Base-by-base conservation (phyloP, 2,888 invertebrate genomes). In the Lasius platythorax region DNA sequence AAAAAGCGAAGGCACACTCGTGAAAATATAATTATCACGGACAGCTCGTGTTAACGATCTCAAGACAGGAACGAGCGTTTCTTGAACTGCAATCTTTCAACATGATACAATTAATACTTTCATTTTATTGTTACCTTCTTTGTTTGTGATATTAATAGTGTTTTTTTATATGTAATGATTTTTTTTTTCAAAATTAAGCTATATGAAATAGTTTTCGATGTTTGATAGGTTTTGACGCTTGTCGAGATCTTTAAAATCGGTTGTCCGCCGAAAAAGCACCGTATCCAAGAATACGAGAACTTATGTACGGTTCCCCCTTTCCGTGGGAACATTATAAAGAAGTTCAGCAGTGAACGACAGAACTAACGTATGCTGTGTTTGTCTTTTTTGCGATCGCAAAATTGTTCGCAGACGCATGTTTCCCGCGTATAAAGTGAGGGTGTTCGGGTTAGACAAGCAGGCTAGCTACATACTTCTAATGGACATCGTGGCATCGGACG, bases 401-500 rank as follows among this genome's bases (percentile, higher is more conserved):
- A 94, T 94, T 94, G 92, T 94, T 94, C 93, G 91, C 97, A 99
- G 99, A 96, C 98, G 99, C 96, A 99, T 99, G 98, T 99, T 99
- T 97, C 99, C 99, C 96, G 98, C 99, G 96, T 98, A 97, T 97
- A 99, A 98, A 97, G 98, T 98, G 95, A 98, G 98, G 96, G 98
- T 99, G 95, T 98, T 98, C 96, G 99, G 99, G 95, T 97, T 99
- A 96, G 99, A 99, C 97, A 98, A 98, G 97, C 98, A 98, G 96
- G 98, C 98, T 96, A 99, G 99, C 97, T 99, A 99, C 97, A 98
- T 98, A 96, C 97, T 99, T 95, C 97, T 99, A 96, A 98, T 99
- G 98, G 99, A 99, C 97, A 98, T 99, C 96, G 98, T 98, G 95
- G 98, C 99, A 94, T 98, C 98, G 93, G 99, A 99, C 96, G 98